Evolutionary conservation across 2,797 vertebrate species (phyloP), one percentile per base, ranked within the genome.

Genomic region (Lepus oiostolus): DNA sequence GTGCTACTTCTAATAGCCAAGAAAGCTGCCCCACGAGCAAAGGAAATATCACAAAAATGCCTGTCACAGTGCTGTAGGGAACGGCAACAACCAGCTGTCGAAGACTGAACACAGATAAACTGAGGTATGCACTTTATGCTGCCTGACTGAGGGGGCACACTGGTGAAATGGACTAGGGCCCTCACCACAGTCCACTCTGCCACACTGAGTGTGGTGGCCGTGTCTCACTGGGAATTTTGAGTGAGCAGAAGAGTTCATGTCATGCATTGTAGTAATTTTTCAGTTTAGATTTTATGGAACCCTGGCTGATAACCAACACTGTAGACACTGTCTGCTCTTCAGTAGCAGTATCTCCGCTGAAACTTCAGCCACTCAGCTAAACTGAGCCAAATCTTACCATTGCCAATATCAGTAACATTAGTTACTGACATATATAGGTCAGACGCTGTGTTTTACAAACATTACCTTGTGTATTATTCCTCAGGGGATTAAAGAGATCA

Each of bases 201-300:
- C 42, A 47, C 42, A 47, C 42, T 47, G 54, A 21, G 54, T 58
- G 54, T 58, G 54, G 14, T 21, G 19, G 54, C 19, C 54, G 21
- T 16, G 54, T 58, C 19, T 58, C 13, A 7, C 84, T n/a, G 21
- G 58, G 28, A 93, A 91, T 50, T 74, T 60, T 26, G 79, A 74
- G 71, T 38, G 84, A 79, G 35, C 74, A 76, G 17, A 76, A 35
- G 52, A 62, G 76, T 24, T 60, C 72, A 19, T 11, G 21, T 79
- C 52, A n/a, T 38, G 11, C 16, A 1, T 16, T 60, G 3, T 42
- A 75, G 26, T 79, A 65, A 50, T 80, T 94, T 95, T 88, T 67
- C 47, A 86, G 6, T 35, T 87, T 75, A 75, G 79, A 87, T 93
- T 85, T 91, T 89, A 52, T 0, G 35, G 65, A 62, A 71, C 85